phyloP scores from a whole-genome alignment of 2,797 vertebrate species.

The Leuciscus waleckii region DNA sequence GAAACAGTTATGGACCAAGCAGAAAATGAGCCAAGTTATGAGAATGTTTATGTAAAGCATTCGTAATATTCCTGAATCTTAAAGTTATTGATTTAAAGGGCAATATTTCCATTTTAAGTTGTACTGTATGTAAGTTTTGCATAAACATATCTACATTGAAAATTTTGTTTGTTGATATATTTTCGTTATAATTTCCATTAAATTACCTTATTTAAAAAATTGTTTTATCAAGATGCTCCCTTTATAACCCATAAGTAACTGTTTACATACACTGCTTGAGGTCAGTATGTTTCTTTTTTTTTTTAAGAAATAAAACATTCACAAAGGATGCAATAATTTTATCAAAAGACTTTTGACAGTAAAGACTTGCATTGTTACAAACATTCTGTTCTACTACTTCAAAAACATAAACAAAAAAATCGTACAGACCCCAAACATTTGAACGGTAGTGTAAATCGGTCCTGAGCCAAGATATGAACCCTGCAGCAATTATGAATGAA shows the following conservation, averaged over 20 bases:
- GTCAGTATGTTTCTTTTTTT: neutral
- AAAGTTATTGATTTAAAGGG: neutral
- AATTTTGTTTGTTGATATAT: neutral
- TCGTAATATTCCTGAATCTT: slow-evolving; percentile 57
- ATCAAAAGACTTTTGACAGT: neutral
- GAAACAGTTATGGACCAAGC: slow-evolving; percentile 59
- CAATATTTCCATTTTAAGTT: neutral
- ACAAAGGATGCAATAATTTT: neutral
- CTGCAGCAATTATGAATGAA: neutral
- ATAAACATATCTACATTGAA: neutral
- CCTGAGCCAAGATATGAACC: neutral
- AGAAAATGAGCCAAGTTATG: slow-evolving; percentile 77
- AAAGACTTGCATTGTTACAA: neutral
- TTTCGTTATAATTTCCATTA: slow-evolving; percentile 1
- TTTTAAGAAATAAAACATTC: neutral
- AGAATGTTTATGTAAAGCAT: slow-evolving; percentile 75
- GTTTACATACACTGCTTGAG: neutral
- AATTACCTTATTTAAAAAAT: neutral
- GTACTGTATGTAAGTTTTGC: neutral
- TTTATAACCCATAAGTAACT: neutral
- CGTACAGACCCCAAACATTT: neutral
- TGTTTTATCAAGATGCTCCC: neutral
- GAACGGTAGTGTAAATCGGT: neutral
- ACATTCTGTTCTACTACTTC: neutral
- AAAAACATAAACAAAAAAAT: neutral